phyloP scores from a whole-genome alignment of 2,888 invertebrate genomes.

The Epinotia brunnichana region DNA sequence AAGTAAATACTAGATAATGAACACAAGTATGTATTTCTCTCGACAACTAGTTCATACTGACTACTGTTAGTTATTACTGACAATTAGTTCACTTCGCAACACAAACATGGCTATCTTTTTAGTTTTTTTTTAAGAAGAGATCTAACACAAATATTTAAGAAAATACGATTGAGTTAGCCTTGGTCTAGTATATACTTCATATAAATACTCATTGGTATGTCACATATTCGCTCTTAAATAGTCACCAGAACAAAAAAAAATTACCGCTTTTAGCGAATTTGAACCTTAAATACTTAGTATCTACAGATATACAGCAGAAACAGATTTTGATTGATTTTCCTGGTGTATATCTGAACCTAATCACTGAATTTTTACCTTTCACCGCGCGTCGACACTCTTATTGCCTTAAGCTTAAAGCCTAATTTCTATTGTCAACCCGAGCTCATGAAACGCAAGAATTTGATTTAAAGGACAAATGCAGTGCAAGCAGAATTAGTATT shows the following conservation, averaged over 20 bases:
- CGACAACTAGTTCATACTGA: neutral
- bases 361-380: neutral
- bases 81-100: too few species aligned
- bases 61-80: too few species aligned
- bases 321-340: neutral
- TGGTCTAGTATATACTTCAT: neutral
- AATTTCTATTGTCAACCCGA: neutral
- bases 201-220: constrained; percentile 35
- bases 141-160: neutral
- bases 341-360: neutral
- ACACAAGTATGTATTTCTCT: constrained; percentile 3
- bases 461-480: neutral
- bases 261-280: constrained; percentile 15
- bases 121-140: neutral
- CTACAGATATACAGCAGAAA: neutral
- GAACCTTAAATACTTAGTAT: neutral
- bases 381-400: neutral
- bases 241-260: constrained; percentile 26
- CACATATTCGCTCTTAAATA: constrained; percentile 29
- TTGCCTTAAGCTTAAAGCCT: neutral
- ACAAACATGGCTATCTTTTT: neutral
- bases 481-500: neutral
- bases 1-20: neutral
- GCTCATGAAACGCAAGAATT: neutral
- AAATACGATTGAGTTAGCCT: neutral